Percentiles rank a stretch among this genome's conserved stretches.
Evolutionary conservation across 2,888 invertebrate species (phyloP).

Genomic region (Electrophaes corylata): DNA sequence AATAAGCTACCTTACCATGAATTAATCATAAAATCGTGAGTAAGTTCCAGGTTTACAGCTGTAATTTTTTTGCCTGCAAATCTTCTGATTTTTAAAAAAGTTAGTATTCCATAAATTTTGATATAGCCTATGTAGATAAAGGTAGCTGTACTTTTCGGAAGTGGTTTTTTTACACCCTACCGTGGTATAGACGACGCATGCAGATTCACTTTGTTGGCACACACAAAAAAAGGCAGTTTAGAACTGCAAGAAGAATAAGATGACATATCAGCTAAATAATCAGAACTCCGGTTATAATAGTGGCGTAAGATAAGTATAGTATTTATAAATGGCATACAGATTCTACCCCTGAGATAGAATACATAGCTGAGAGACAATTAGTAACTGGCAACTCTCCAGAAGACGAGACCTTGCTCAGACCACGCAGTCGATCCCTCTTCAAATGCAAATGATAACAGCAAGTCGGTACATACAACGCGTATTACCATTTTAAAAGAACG

Average conservation of each 20-base stretch:
- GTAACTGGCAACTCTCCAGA: slow-evolving; percentile 70
- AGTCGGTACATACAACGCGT: not conserved
- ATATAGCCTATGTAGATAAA: too few species aligned
- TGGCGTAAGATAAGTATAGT: not conserved
- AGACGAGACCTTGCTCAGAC: slow-evolving; percentile 52
- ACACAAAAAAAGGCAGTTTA: too few species aligned
- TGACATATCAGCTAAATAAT: too few species aligned
- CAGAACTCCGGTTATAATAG: not conserved
- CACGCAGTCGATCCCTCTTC: slow-evolving; percentile 53
- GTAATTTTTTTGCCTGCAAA: slow-evolving; percentile 1
- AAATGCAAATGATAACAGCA: slow-evolving; percentile 30
- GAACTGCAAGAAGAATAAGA: too few species aligned
- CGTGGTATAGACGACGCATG: too few species aligned
- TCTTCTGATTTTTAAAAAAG: too few species aligned
- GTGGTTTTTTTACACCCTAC: too few species aligned
- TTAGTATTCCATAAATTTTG: too few species aligned
- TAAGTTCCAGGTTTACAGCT: not conserved
- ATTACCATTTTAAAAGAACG: not conserved
- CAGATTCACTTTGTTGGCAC: too few species aligned
- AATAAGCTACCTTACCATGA: slow-evolving; percentile 9
- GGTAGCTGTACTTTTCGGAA: not conserved
- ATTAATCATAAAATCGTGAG: not conserved
- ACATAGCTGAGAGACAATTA: slow-evolving; percentile 71
- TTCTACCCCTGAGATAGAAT: slow-evolving; percentile 49
- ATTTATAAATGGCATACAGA: slow-evolving; percentile 12